These are phyloP conservation scores for Conus canariensis DNA, from an alignment of 2,888 invertebrate species.

Conservation along the genomic window DNA sequence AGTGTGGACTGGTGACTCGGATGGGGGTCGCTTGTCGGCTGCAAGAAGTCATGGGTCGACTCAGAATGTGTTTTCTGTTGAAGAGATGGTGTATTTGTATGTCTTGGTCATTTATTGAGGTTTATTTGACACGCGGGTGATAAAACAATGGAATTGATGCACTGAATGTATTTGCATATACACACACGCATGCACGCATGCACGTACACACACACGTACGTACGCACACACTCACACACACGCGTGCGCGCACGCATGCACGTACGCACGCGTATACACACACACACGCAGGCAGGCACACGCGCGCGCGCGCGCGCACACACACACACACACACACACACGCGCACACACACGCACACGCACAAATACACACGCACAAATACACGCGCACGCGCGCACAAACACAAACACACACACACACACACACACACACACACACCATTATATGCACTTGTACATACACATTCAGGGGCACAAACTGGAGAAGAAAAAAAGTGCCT, in stretches of 20 bases:
- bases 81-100: too few species aligned
- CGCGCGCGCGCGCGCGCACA: neutral
- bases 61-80: too few species aligned
- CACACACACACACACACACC: neutral
- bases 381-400: neutral
- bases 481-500: neutral
- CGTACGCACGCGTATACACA: too few species aligned
- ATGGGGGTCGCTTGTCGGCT: too few species aligned
- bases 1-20: too few species aligned
- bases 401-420: too few species aligned
- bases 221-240: neutral
- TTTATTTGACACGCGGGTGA: too few species aligned
- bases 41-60: too few species aligned
- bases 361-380: too few species aligned
- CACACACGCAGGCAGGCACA: neutral
- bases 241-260: neutral
- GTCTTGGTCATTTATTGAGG: too few species aligned
- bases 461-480: neutral
- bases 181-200: neutral
- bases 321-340: neutral
- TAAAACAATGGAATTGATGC: too few species aligned
- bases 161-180: too few species aligned
- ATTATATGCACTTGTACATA: neutral
- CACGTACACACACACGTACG: neutral
- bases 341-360: neutral